Base-by-base conservation (phyloP, 1,140 invertebrate species). In the Agrilus planipennis region DNA sequence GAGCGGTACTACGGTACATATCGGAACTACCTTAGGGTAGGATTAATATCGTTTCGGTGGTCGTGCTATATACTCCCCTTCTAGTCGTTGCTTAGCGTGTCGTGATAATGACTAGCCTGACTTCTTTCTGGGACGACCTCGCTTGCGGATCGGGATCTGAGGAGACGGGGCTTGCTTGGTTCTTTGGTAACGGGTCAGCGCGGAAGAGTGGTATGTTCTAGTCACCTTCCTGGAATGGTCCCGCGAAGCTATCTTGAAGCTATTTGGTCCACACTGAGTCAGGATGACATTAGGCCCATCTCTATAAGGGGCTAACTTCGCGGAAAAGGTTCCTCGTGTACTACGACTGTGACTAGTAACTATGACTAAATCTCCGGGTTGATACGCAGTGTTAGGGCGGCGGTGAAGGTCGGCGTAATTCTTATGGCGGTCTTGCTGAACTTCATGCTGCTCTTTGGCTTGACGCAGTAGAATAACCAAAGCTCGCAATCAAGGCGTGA, bases 221-320 rank as follows among this genome's bases (percentile, higher is more conserved):
- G 46, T 15, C 7, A 21, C 16, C 25, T 39, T 10, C 11, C n/a
- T 16, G 7, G 25, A 23, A 25, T 41, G 12, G 10, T 44, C 30
- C 27, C 11, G 10, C 9, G 36, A 11, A 17, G 47, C 35, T 4
- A 60, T 12, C 34, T 47, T 42, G 36, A 53, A 60, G 2, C 50
- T 45, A 4, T 44, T 41, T 5, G 44, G 41, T 3, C 53, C 51
- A 14, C 50, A 36, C 15, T 41, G 25, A 7, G 38, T 45, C 1
- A 46, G 30, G 14, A 60, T 47, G 10, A 42, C 16, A 43, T 57
- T 63, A 0, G 60, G 61, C 11, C 61, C 62, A 27, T 60, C 53
- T 14, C 56, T 52, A 16, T 51, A 50, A 3, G 57, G 23, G 23
- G 23, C 23, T 12, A 27, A 27, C 12, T 27, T 27, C 12, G 23